Conservation (phyloP, 2,113 vertebrate species). For the Rhabdomys dilectus region DNA sequence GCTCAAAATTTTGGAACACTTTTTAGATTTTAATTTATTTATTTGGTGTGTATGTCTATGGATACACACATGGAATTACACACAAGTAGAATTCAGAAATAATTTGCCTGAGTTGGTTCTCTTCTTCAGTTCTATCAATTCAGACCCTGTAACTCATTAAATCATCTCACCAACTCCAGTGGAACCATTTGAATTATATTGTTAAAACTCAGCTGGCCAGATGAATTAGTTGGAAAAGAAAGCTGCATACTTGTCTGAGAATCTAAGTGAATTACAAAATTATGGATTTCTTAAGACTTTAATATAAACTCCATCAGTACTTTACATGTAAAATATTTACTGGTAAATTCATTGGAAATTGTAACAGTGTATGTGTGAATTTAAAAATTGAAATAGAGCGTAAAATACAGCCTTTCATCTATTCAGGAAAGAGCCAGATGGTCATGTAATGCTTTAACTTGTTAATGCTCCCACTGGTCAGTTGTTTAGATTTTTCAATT, state of each 20-base stretch:
- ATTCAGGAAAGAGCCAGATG: slow-evolving; percentile 41
- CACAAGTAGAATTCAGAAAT: background rate
- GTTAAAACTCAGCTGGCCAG: slow-evolving; percentile 67
- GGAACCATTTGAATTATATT: slow-evolving; percentile 20
- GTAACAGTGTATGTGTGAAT: background rate
- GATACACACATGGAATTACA: background rate
- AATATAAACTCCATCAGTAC: slow-evolving; percentile 24
- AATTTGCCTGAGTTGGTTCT: background rate
- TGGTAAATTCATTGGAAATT: background rate
- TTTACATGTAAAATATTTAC: slow-evolving; percentile 28
- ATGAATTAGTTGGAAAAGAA: slow-evolving; percentile 35
- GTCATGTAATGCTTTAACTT: background rate
- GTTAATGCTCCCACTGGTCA: background rate
- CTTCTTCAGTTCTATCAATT: background rate
- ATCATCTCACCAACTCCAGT: background rate
- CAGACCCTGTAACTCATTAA: background rate
- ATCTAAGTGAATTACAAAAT: slow-evolving; percentile 58
- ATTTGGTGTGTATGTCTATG: background rate
- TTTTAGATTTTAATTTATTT: background rate
- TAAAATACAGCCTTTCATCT: background rate
- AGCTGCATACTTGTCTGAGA: slow-evolving; percentile 14
- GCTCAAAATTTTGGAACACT: background rate
- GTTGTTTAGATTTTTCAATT: slow-evolving; percentile 45
- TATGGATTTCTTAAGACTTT: background rate
- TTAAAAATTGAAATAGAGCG: slow-evolving; percentile 27